Conservation (phyloP, 2,113 vertebrate genomes). For the Lophotis ruficrista region DNA sequence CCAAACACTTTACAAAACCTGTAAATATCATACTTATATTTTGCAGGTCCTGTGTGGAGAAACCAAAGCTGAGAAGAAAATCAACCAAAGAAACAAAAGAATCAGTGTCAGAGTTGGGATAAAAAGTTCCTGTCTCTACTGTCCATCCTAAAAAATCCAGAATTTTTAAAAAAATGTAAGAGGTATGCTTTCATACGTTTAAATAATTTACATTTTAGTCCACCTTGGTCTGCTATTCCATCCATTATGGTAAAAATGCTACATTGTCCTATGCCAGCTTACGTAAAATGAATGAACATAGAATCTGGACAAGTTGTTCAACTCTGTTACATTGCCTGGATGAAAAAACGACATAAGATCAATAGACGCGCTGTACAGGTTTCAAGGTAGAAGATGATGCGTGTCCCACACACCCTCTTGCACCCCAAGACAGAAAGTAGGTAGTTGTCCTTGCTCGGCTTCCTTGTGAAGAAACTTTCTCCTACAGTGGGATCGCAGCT, state of each 20-base stretch:
- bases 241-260: background rate
- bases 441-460: constrained; percentile 74
- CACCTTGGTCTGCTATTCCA: background rate
- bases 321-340: background rate
- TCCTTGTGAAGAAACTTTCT: constrained; percentile 85
- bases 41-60: background rate
- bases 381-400: constrained; percentile 18
- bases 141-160: accelerated
- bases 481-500: constrained; percentile 79
- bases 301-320: background rate
- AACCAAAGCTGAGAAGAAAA: background rate
- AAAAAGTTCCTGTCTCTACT: background rate
- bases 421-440: constrained; percentile 58
- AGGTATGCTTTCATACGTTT: background rate
- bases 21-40: background rate
- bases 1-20: background rate
- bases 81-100: background rate
- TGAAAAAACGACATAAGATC: background rate
- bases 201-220: background rate
- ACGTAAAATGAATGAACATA: background rate
- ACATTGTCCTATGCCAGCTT: background rate
- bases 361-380: background rate
- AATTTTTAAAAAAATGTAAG: background rate
- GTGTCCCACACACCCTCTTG: background rate
- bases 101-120: background rate